phyloP scores from a whole-genome alignment of 2,888 invertebrate genomes.

The Aspidapion aeneum region DNA sequence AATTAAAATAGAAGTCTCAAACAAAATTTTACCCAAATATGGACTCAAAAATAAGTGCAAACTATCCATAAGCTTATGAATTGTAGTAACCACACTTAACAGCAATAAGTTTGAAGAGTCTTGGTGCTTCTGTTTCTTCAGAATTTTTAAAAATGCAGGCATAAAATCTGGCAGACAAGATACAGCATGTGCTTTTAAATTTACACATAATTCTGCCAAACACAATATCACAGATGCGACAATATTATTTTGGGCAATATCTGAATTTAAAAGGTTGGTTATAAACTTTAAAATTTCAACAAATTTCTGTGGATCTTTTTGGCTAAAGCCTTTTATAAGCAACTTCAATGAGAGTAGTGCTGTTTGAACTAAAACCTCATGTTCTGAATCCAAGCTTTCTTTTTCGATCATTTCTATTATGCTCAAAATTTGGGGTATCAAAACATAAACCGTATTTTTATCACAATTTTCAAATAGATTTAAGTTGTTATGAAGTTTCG shows the following conservation, averaged over 20 bases:
- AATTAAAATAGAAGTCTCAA: conserved; percentile 57
- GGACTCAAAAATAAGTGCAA: conserved; percentile 82
- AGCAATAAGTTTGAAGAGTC: conserved; percentile 59
- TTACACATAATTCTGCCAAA: conserved; percentile 73
- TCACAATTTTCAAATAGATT: conserved; percentile 56
- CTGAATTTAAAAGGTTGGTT: conserved; percentile 57
- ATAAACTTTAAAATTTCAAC: conserved; percentile 65
- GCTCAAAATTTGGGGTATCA: conserved; percentile 60
- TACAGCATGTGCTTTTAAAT: conserved; percentile 73
- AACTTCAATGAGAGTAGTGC: conserved; percentile 80
- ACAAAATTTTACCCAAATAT: conserved; percentile 70
- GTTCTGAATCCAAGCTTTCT: conserved; percentile 52
- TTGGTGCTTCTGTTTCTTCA: conserved; percentile 59
- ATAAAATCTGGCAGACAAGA: conserved; percentile 73
- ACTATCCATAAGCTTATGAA: conserved; percentile 79
- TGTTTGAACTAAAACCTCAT: conserved; percentile 73
- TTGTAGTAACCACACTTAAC: conserved; percentile 72
- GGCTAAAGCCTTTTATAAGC: conserved; percentile 69
- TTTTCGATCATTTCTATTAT: conserved; percentile 55
- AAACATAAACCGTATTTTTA: conserved; percentile 48
- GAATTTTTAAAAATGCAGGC: conserved; percentile 66
- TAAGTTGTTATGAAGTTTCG: conserved; percentile 68
- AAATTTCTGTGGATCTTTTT: conserved; percentile 65
- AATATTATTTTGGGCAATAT: conserved; percentile 56
- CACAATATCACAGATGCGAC: conserved; percentile 73